These are phyloP conservation scores for fruit fly (Drosophila melanogaster) DNA, from an alignment of 1,140 invertebrate species.

Conservation along the genomic window Release_6_plus_ISO1_MT NT_033777.3:8296001-8296500, in stretches of 20 bases:
- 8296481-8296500: conserved; percentile 78
- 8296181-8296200: neutral
- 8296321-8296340: conserved; percentile 73
- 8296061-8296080: conserved; percentile 63
- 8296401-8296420: conserved; percentile 69
- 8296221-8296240: conserved; percentile 63
- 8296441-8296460: conserved; percentile 78
- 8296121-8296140: conserved; percentile 63
- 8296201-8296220: conserved; percentile 73
- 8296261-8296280: conserved; percentile 69
- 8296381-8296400: conserved; percentile 54
- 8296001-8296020: conserved; percentile 66
- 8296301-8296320: conserved; percentile 74
- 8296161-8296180: neutral
- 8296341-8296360: neutral
- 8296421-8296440: conserved; percentile 80
- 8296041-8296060: conserved; percentile 54
- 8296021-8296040: conserved; percentile 56
- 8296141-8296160: conserved; percentile 45
- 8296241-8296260: conserved; percentile 68
- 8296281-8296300: conserved; percentile 79
- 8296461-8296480: conserved; percentile 79
- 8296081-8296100: conserved; percentile 75
- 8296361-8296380: neutral
- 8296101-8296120: conserved; percentile 80